Evolutionary conservation across 2,888 invertebrate genomes (phyloP), one percentile per base, ranked within the genome.

Genomic region (Agrochola circellaris): DNA sequence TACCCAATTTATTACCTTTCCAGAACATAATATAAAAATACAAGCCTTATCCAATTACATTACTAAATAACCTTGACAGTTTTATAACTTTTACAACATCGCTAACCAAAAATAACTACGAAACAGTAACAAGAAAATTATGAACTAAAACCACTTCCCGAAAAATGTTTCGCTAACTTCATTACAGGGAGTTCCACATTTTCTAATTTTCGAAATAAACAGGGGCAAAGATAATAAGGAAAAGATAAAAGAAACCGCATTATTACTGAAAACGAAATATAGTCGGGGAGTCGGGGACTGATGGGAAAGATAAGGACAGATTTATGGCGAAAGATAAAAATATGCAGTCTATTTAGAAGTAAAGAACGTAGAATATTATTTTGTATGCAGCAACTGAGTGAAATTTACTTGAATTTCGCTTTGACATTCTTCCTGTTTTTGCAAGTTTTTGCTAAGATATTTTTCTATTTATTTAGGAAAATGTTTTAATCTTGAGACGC

Each of bases 171-270:
- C n/a, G 34, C 38, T 66, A 86, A 84, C 87, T 80, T 79, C 87
- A 73, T 86, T 84, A 79, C 48, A 73, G 56, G 6, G 69, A 67
- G 61, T 74, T 84, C 66, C 81, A 74, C 75, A 75, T 76, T 84
- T 87, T 80, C 78, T 85, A 87, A 87, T 89, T 88, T 87, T 73
- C 80, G 65, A 84, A 89, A 87, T 89, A 88, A 89, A 88, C 86
- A 85, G 81, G 75, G 77, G 62, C 72, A 79, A 61, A 87, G 88
- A 87, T 89, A 89, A 89, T 85, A 89, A 89, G 90, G 87, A 85
- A 88, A 86, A 86, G 86, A 89, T 89, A 89, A 85, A 87, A 86
- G 87, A 79, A 83, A 85, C 83, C 88, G 64, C 86, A 86, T 84
- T 85, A 88, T 89, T 89, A 83, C 84, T 84, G 83, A 54, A 79